These are phyloP conservation scores for Clarias macrocephalus DNA, from an alignment of 2,113 vertebrate genomes.

Conservation along the genomic window DNA sequence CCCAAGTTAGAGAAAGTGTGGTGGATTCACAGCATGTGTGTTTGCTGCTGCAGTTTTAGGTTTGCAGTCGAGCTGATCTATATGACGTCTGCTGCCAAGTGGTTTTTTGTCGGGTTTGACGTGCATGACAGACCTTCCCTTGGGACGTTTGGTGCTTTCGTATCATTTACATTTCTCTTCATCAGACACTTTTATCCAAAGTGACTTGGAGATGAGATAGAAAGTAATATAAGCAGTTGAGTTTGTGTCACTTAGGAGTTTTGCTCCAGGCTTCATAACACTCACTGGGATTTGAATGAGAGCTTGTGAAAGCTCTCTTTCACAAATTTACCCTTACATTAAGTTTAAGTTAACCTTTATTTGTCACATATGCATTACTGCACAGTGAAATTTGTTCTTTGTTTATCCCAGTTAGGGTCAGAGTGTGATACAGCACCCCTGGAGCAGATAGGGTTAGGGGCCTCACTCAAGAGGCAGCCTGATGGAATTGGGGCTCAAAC, in stretches of 20 bases:
- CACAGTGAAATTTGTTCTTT: no score
- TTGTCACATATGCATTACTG: no score
- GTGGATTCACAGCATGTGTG: neutral
- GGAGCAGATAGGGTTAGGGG: no score
- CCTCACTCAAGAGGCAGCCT: no score
- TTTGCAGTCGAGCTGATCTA: neutral
- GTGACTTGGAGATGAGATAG: neutral
- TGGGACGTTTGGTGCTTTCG: neutral
- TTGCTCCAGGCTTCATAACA: neutral
- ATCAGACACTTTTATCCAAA: constrained; percentile 8
- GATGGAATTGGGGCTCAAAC: no score
- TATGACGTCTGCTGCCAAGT: neutral
- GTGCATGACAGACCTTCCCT: neutral
- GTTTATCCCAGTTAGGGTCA: no score
- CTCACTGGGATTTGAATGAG: neutral
- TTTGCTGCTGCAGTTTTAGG: neutral
- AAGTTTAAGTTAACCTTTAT: neutral
- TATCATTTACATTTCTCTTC: constrained; percentile 8
- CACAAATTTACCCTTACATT: neutral
- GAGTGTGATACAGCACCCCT: no score
- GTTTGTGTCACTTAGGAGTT: neutral
- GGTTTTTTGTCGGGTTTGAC: neutral
- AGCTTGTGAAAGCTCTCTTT: neutral
- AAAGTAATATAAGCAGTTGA: neutral
- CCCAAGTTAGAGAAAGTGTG: neutral